Conservation (phyloP, 2,888 invertebrate genomes). For the Nephrotoma flavescens region DNA sequence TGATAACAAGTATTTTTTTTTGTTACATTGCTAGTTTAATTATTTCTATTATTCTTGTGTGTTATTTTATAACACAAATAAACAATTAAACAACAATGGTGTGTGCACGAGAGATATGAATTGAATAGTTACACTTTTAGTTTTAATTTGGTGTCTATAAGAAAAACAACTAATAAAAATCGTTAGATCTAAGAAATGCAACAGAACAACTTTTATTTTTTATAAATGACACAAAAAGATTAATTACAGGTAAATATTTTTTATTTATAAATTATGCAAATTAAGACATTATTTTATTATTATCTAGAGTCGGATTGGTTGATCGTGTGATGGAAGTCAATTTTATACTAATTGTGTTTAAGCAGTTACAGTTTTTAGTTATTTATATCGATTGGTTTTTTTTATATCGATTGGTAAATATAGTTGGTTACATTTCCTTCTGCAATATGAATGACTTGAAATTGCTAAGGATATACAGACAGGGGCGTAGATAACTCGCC, state of each 20-base stretch:
- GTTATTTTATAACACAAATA: background rate
- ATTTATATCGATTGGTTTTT: no score
- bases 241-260: background rate
- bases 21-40: background rate
- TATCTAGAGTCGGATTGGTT: no score
- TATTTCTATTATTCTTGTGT: background rate
- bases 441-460: no score
- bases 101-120: background rate
- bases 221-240: background rate
- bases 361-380: no score
- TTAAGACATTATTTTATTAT: background rate
- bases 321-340: no score
- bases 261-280: background rate
- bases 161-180: background rate
- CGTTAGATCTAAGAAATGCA: background rate
- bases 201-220: background rate
- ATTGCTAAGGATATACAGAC: no score
- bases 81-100: background rate
- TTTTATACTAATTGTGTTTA: no score
- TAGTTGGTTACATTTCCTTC: no score
- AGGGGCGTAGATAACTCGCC: no score
- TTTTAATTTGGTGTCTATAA: background rate
- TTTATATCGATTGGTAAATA: no score
- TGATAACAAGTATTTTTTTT: background rate
- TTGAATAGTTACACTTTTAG: background rate